These are phyloP conservation scores for Phalacrocorax aristotelis DNA, from an alignment of 2,113 vertebrate species.

Conservation along the genomic window DNA sequence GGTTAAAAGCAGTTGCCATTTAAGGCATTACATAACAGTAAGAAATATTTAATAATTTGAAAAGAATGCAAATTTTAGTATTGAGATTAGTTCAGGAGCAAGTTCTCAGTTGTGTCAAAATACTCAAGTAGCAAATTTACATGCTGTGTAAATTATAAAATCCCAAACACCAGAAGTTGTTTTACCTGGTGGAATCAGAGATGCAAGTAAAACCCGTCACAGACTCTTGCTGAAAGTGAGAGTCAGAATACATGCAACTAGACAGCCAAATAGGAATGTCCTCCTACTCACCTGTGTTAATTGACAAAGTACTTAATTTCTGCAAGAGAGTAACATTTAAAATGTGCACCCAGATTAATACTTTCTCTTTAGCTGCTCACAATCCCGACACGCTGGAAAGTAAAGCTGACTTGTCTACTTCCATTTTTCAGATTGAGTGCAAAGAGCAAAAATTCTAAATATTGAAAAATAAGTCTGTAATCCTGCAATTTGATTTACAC, in stretches of 20 bases:
- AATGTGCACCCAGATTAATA: neutral
- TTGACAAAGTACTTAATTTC: neutral
- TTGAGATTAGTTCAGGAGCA: neutral
- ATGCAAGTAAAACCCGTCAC: neutral
- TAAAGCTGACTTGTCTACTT: neutral
- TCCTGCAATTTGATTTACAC: neutral
- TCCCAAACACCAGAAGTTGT: neutral
- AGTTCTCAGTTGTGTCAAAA: neutral
- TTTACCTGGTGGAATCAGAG: neutral
- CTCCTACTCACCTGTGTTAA: neutral
- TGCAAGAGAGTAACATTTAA: neutral
- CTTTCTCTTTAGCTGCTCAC: neutral
- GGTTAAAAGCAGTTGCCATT: neutral
- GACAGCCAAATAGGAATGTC: neutral
- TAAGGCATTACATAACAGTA: neutral
- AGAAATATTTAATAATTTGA: conserved; percentile 9
- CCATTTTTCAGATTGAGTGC: neutral
- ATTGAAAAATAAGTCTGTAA: neutral
- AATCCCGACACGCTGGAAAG: neutral
- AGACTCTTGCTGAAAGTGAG: neutral
- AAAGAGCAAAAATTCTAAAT: neutral
- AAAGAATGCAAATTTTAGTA: neutral
- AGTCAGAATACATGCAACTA: neutral
- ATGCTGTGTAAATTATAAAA: neutral
- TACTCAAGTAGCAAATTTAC: neutral